Evolutionary conservation across 1,140 invertebrate genomes (phyloP).

Genomic region (Magallana gigas): DNA sequence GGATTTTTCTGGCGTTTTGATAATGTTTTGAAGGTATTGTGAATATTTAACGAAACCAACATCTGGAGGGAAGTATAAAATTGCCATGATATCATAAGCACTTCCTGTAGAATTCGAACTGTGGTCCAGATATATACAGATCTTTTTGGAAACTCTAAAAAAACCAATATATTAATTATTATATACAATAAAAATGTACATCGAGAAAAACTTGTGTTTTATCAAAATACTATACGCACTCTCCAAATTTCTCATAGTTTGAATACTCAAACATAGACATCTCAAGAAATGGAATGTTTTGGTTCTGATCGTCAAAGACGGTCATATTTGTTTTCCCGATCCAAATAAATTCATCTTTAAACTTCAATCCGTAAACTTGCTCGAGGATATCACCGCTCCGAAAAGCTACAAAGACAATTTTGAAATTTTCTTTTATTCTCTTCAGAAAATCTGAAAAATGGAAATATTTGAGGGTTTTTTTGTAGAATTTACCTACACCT

Average conservation of each 20-base stretch:
- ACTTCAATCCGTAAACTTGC: neutral
- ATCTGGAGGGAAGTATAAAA: neutral
- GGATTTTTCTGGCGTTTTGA: neutral
- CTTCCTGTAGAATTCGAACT: slow-evolving; percentile 11
- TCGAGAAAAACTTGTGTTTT: too few relatives aligned
- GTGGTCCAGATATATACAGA: neutral
- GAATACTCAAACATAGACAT: neutral
- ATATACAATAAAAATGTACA: too few relatives aligned
- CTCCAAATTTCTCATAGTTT: neutral
- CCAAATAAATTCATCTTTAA: slow-evolving; percentile 30
- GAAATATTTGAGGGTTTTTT: neutral
- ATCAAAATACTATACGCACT: neutral
- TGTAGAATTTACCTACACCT: neutral
- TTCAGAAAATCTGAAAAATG: neutral
- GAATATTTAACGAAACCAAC: neutral
- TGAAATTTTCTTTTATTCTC: neutral
- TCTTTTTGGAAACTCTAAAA: neutral
- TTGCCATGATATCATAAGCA: neutral
- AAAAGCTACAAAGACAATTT: neutral
- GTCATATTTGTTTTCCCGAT: neutral
- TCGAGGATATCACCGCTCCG: neutral
- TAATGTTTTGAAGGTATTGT: neutral
- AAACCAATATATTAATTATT: neutral
- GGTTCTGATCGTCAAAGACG: neutral
- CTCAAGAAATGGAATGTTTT: neutral